Conservation (phyloP, 2,797 vertebrate genomes). For the Chelon auratus region DNA sequence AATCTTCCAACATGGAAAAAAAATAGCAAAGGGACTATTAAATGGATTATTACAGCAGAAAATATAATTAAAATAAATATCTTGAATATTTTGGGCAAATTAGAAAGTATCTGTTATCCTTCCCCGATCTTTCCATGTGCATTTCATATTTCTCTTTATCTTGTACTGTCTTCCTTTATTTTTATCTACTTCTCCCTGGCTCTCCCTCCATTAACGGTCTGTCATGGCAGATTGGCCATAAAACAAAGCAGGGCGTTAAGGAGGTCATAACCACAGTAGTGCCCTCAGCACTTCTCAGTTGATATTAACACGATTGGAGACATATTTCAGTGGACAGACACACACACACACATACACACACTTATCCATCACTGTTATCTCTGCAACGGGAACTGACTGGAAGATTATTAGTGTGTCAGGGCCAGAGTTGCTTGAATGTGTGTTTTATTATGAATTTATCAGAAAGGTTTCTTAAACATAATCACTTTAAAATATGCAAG, state of each 20-base stretch:
- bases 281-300: slow-evolving; percentile 30
- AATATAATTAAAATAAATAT: no score
- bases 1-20: no score
- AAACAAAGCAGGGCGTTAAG: slow-evolving; percentile 21
- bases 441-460: slow-evolving; percentile 6
- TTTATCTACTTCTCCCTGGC: neutral
- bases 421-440: neutral
- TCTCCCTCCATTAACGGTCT: slow-evolving; percentile 16
- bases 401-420: slow-evolving; percentile 3
- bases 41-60: no score
- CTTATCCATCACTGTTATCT: slow-evolving; percentile 14
- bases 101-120: no score
- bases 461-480: neutral
- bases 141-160: neutral
- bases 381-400: slow-evolving; percentile 21
- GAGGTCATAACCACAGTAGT: slow-evolving; percentile 14
- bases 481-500: neutral
- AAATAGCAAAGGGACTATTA: no score
- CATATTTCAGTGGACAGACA: slow-evolving; percentile 36
- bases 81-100: no score
- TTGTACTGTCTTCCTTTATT: neutral
- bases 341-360: slow-evolving; percentile 3
- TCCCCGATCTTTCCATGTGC: no score
- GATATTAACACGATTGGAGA: slow-evolving; percentile 36
- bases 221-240: slow-evolving; percentile 27